Evolutionary conservation across 1,140 invertebrate genomes (phyloP).

Genomic region (Neodiprion pinetum): DNA sequence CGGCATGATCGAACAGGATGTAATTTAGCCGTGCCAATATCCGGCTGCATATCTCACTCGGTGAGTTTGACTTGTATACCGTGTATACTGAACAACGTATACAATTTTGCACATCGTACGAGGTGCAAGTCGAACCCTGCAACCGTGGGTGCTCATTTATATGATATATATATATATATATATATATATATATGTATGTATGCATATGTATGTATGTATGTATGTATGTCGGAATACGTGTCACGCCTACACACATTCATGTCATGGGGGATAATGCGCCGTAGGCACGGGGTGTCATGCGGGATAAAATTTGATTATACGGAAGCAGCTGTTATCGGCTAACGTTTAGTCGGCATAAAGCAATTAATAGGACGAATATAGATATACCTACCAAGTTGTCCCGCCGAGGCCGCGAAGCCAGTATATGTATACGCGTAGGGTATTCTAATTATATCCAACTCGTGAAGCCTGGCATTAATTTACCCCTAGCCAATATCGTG

Average conservation of each 20-base stretch:
- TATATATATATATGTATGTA: not conserved
- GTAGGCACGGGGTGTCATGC: not conserved
- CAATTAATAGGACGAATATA: not conserved
- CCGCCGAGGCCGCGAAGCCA: not conserved
- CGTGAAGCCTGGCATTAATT: not conserved
- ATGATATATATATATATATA: too few species aligned
- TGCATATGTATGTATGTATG: not conserved
- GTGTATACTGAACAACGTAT: not conserved
- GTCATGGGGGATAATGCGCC: not conserved
- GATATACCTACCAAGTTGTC: not conserved
- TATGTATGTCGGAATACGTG: too few species aligned
- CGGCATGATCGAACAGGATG: not conserved
- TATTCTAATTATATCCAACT: not conserved
- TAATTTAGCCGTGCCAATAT: not conserved
- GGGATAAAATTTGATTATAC: not conserved
- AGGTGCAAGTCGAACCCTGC: too few species aligned
- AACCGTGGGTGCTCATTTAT: too few species aligned
- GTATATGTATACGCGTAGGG: not conserved
- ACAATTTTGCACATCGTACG: too few species aligned
- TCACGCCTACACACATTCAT: not conserved
- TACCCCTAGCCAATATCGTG: not conserved
- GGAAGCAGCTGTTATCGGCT: slow-evolving; percentile 3
- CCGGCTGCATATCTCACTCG: not conserved
- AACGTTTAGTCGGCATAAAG: not conserved
- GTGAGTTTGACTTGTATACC: not conserved